Evolutionary conservation across 2,888 invertebrate species (phyloP), one percentile per base, ranked within the genome.

Genomic region (Diaprepes abbreviatus): DNA sequence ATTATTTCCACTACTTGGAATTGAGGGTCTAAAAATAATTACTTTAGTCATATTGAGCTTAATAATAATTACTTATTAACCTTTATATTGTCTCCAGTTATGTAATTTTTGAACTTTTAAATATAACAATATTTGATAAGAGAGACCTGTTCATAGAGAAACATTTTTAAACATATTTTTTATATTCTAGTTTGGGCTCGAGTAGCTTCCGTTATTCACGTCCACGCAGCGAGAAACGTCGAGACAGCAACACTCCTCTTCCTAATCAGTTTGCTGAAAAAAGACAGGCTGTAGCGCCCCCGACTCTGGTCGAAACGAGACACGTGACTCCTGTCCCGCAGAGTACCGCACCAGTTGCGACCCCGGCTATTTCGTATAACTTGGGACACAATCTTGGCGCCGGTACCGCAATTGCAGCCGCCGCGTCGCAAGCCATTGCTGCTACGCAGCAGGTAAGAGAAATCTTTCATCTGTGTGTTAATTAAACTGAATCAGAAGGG

Each of bases 391-490:
- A 92, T 19, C 43, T 76, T 78, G 93, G 93, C n/a, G 94, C 94
- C 0, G 94, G 92, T 63, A 93, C 93, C 78, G 95, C 96, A 0
- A 95, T 97, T 64, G 96, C 95, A 0, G 95, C 94, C 0, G 97
- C 97, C 0, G 97, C 97, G 0, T 96, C 96, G 17, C 96, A 97
- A 82, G 97, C 97, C 0, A 97, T 98, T 71, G 96, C 95, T 3
- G 96, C 96, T 0, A 97, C 98, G 1, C 97, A 97, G 79, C 94
- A 94, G 87, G 91, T 91, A 81, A 50, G 48, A n/a, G n/a, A 14
- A 54, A 14, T 33, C 4, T 28, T 52, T 31, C n/a, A n/a, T n/a
- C n/a, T n/a, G n/a, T n/a, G n/a, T n/a, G n/a, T n/a, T n/a, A n/a
- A n/a, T n/a, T n/a, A n/a, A n/a, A n/a, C n/a, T n/a, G n/a, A n/a